These are phyloP conservation scores for Charadrius vociferus DNA, from an alignment of 2,113 vertebrate species.

Conservation along the genomic window DNA sequence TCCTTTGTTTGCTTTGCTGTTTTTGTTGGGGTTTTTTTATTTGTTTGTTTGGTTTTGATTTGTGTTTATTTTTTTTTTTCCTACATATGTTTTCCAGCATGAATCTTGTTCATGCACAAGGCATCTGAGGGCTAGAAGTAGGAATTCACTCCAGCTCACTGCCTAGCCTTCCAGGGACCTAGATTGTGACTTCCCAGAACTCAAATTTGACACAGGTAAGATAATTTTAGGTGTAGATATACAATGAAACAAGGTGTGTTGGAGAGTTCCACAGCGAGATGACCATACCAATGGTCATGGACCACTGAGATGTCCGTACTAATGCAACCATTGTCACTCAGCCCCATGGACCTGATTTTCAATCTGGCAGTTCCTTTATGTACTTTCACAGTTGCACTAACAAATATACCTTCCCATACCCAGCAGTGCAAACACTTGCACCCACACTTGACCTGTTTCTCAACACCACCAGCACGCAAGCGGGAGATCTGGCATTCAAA, in stretches of 20 bases:
- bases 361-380: neutral
- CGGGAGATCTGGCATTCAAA: neutral
- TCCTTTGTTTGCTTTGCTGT: accelerated
- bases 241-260: neutral
- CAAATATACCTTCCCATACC: neutral
- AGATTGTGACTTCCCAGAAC: neutral
- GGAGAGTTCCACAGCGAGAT: neutral
- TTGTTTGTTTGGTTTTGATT: too few species aligned
- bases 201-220: accelerated
- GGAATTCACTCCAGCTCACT: neutral
- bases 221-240: neutral
- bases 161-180: neutral
- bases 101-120: neutral
- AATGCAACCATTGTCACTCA: neutral
- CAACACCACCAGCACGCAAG: neutral
- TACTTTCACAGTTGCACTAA: neutral
- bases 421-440: neutral
- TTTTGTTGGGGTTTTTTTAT: neutral
- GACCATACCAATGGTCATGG: neutral
- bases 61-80: neutral
- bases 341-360: neutral
- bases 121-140: accelerated
- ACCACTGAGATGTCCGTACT: neutral
- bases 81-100: neutral
- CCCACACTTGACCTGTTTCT: neutral